These are phyloP conservation scores for Psettodes erumei DNA, from an alignment of 2,113 vertebrate genomes.

Conservation along the genomic window DNA sequence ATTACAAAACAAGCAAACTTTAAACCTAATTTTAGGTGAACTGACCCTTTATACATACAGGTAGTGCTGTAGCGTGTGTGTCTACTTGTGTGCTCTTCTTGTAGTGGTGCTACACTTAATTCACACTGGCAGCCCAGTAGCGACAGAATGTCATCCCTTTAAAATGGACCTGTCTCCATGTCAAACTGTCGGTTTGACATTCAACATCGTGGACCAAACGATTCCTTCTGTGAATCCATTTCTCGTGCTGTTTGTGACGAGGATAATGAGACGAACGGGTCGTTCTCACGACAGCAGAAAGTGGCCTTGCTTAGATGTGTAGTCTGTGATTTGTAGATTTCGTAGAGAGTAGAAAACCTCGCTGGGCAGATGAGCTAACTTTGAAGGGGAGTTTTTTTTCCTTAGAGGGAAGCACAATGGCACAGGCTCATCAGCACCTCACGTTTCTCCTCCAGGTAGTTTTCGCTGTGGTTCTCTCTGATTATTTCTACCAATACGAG, in stretches of 20 bases:
- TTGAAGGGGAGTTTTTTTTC: background rate
- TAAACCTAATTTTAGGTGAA: constrained; percentile 10
- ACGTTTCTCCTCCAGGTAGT: background rate
- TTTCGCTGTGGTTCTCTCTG: background rate
- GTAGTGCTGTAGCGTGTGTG: constrained; percentile 6
- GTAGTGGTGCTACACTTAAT: constrained; percentile 3
- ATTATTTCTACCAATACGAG: constrained; percentile 7
- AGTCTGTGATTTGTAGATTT: background rate
- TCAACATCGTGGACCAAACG: constrained; percentile 44
- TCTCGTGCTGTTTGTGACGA: constrained; percentile 17
- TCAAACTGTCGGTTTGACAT: background rate
- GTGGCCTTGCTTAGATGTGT: constrained; percentile 41
- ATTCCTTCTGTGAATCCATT: constrained; percentile 12
- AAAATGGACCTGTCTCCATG: background rate
- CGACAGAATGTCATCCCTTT: constrained; percentile 6
- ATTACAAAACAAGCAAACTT: background rate
- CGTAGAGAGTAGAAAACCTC: background rate
- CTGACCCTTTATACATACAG: constrained; percentile 3
- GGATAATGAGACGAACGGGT: background rate
- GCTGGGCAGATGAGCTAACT: background rate
- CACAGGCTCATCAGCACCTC: background rate
- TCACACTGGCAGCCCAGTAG: background rate
- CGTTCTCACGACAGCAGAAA: constrained; percentile 2
- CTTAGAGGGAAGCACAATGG: background rate
- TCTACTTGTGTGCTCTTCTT: background rate